Percentiles rank a stretch among this genome's conserved stretches.
phyloP scores from a whole-genome alignment of 2,888 invertebrate genomes.

The Pheosia tremula region DNA sequence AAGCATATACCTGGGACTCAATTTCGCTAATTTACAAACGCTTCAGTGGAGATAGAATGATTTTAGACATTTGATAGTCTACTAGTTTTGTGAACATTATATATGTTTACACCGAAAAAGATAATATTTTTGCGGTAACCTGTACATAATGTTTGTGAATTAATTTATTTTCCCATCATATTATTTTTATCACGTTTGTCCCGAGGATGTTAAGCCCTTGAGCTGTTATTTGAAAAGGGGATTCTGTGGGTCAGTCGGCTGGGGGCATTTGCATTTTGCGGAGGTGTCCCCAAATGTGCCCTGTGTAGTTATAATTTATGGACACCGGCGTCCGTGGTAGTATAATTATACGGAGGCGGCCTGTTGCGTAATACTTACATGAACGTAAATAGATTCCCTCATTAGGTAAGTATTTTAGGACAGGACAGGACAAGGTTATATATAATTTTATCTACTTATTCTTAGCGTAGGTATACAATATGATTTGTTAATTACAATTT shows the following conservation, averaged over 20 bases:
- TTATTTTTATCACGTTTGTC: not conserved
- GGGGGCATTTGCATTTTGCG: conserved; percentile 3
- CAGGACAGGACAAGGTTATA: no score
- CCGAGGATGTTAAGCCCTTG: not conserved
- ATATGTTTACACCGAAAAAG: no score
- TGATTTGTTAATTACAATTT: no score
- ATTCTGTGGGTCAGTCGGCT: conserved; percentile 3
- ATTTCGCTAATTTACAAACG: no score
- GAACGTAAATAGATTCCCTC: not conserved
- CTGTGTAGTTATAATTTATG: conserved; percentile 2
- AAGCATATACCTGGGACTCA: no score
- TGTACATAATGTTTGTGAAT: not conserved
- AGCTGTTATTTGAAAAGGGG: conserved; percentile 5
- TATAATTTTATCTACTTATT: no score
- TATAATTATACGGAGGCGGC: not conserved
- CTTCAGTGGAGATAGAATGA: no score
- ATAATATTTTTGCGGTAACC: no score
- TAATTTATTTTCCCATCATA: not conserved
- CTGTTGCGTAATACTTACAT: no score
- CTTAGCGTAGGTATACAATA: no score
- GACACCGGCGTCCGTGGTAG: conserved; percentile 1
- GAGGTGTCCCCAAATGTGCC: conserved; percentile 1
- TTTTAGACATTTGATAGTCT: no score
- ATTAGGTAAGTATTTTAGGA: not conserved
- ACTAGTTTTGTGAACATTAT: no score